Evolutionary conservation across 2,888 invertebrate genomes (phyloP).

Genomic region (Pristionchus exspectatus): DNA sequence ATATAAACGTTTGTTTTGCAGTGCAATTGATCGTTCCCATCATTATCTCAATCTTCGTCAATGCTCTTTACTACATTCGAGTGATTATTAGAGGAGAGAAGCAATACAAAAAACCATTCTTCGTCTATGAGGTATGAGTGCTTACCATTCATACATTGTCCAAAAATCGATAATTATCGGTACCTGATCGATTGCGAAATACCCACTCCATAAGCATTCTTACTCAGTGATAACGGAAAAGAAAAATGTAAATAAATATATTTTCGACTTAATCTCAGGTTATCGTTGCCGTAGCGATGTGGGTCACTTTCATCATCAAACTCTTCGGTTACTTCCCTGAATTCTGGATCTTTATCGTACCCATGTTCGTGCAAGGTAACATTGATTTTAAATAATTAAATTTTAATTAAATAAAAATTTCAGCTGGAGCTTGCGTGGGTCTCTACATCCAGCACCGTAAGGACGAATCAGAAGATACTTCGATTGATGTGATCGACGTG

Average conservation of each 20-base stretch:
- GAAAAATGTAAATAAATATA: background rate
- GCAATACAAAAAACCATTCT: background rate
- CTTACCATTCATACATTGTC: no score
- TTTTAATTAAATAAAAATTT: background rate
- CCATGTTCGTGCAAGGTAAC: slow-evolving; percentile 1
- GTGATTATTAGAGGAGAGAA: slow-evolving; percentile 4
- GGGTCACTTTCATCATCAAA: background rate
- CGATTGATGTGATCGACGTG: background rate
- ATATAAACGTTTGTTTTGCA: background rate
- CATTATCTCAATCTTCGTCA: background rate
- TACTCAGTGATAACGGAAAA: background rate
- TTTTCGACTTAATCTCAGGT: background rate
- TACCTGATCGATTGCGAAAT: no score
- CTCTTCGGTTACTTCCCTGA: background rate
- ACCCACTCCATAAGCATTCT: background rate
- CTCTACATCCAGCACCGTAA: background rate
- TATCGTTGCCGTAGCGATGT: background rate
- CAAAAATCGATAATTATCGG: no score
- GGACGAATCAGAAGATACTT: background rate
- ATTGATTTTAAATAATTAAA: background rate
- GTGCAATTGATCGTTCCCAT: background rate
- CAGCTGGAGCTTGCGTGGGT: background rate
- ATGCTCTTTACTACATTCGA: background rate
- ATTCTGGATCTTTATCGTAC: background rate
- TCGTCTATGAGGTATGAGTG: background rate